A percentile compares a stretch with the other conserved stretches of the same genome.
phyloP scores from a whole-genome alignment of 2,888 invertebrate genomes.

The Ceratothoa steindachneri region DNA sequence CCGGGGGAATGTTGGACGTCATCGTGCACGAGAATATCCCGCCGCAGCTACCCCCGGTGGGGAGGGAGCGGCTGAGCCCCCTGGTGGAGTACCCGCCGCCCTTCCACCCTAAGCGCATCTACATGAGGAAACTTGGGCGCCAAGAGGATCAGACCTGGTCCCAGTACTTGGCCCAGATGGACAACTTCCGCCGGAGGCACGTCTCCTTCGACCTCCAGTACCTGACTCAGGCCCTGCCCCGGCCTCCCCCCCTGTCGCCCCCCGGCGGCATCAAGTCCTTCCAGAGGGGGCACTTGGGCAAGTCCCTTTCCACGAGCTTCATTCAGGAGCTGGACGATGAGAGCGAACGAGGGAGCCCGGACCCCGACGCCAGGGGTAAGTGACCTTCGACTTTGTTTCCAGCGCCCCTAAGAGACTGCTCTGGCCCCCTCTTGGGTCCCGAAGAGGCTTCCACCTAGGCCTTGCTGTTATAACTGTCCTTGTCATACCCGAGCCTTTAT shows the following conservation, averaged over 20 bases:
- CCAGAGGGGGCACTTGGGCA: neutral
- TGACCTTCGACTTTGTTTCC: too few species aligned
- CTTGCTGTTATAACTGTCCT: too few species aligned
- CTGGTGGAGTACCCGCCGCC: too few species aligned
- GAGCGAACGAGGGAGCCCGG: too few species aligned
- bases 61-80: neutral
- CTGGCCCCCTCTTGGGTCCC: too few species aligned
- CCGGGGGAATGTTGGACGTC: neutral
- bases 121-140: neutral
- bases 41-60: neutral
- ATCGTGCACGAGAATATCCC: constrained; percentile 3
- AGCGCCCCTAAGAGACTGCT: too few species aligned
- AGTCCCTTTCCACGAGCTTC: neutral
- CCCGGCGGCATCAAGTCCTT: neutral
- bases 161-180: neutral
- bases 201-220: neutral
- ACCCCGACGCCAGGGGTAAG: too few species aligned
- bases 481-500: too few species aligned
- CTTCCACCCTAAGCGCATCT: neutral
- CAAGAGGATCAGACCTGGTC: neutral
- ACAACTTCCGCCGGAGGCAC: neutral
- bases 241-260: neutral
- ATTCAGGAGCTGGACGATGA: neutral
- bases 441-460: too few species aligned
- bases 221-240: neutral